Evolutionary conservation across 2,888 invertebrate species (phyloP).

Genomic region (Diachrysia chrysitis): DNA sequence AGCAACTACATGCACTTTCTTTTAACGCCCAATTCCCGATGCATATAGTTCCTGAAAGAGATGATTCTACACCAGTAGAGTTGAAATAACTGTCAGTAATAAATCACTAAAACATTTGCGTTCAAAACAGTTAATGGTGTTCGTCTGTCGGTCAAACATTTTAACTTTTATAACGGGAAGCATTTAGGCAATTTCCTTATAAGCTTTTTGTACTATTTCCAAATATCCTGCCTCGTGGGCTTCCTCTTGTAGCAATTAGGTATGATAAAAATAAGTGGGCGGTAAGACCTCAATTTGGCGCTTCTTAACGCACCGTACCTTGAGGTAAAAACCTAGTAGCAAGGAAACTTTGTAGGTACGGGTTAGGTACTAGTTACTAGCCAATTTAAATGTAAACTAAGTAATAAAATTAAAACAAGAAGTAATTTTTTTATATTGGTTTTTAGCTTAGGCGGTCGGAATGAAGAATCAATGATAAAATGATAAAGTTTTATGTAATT

Average conservation of each 20-base stretch:
- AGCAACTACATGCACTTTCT: not conserved
- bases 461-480: too few species aligned
- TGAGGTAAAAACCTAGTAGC: not conserved
- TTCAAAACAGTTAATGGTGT: slow-evolving; percentile 37
- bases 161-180: slow-evolving; percentile 66
- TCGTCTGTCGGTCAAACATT: slow-evolving; percentile 46
- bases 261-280: slow-evolving; percentile 39
- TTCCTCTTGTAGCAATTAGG: slow-evolving; percentile 53
- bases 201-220: slow-evolving; percentile 69
- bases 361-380: too few species aligned
- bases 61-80: not conserved
- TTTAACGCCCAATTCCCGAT: not conserved
- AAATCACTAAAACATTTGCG: slow-evolving; percentile 42
- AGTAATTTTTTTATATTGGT: too few species aligned
- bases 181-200: slow-evolving; percentile 71
- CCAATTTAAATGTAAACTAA: too few species aligned
- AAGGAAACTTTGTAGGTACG: too few species aligned
- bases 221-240: slow-evolving; percentile 68
- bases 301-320: not conserved
- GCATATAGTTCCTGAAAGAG: not conserved
- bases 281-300: slow-evolving; percentile 19
- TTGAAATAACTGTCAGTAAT: slow-evolving; percentile 6
- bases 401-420: too few species aligned
- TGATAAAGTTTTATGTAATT: not conserved
- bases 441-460: too few species aligned